These are phyloP conservation scores for Phthorimaea operculella DNA, from an alignment of 1,140 invertebrate genomes.

Conservation along the genomic window DNA sequence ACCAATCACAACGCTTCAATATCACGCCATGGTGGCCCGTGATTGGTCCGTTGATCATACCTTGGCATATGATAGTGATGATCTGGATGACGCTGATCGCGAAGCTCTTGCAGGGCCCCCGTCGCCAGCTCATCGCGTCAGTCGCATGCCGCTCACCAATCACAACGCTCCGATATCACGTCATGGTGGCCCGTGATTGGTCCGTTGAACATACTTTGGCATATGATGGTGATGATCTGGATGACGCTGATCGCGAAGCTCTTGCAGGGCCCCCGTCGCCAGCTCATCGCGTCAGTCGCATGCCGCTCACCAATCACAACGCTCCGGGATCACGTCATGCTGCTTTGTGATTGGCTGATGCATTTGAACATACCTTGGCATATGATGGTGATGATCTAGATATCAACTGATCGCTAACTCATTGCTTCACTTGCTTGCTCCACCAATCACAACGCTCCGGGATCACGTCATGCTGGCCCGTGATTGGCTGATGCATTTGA, in stretches of 20 bases:
- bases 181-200: not conserved
- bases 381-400: too few species aligned
- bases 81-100: constrained; percentile 56
- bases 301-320: constrained; percentile 6
- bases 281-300: constrained; percentile 40
- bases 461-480: too few species aligned
- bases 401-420: not conserved
- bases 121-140: constrained; percentile 45
- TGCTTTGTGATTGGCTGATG: too few species aligned
- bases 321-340: not conserved
- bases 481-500: not conserved
- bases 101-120: constrained; percentile 48
- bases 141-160: constrained; percentile 15
- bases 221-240: constrained; percentile 58
- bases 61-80: constrained; percentile 59
- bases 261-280: constrained; percentile 45
- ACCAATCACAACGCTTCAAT: too few species aligned
- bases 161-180: not conserved
- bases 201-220: not conserved
- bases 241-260: constrained; percentile 55
- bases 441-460: too few species aligned
- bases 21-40: too few species aligned
- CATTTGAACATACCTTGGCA: not conserved
- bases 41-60: constrained; percentile 16
- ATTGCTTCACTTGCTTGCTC: not conserved